Conservation (phyloP, 2,888 invertebrate genomes). For the Neocrepidodera transversa region DNA sequence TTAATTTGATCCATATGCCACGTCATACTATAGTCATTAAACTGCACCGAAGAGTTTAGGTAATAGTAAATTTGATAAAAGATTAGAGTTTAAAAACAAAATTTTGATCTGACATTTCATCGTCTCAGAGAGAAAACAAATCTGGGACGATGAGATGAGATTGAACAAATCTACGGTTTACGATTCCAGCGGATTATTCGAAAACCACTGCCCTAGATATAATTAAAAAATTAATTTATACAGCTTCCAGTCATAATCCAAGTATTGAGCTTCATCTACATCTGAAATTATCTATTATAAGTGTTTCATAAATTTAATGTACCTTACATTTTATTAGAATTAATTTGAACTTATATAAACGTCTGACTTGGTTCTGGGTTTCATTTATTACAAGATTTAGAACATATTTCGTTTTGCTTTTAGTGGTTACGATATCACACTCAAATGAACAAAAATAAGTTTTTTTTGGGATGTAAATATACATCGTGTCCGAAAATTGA, state of each 20-base stretch:
- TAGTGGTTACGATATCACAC: constrained; percentile 52
- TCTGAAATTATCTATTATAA: constrained; percentile 52
- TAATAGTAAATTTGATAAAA: neutral
- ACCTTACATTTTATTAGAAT: constrained; percentile 30
- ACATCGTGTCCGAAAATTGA: too few species aligned
- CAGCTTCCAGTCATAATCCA: constrained; percentile 28
- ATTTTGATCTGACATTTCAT: too few species aligned
- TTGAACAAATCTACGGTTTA: too few species aligned
- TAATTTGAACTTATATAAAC: constrained; percentile 50
- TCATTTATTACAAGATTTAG: constrained; percentile 56
- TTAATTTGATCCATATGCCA: constrained; percentile 11
- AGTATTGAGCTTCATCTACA: constrained; percentile 53
- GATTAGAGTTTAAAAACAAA: neutral
- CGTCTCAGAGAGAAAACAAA: too few species aligned
- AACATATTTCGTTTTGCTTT: constrained; percentile 59
- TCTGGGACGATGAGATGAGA: too few species aligned
- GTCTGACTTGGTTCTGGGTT: constrained; percentile 58
- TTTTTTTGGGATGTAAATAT: too few species aligned
- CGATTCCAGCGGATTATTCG: neutral
- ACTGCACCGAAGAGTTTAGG: neutral
- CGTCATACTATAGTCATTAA: neutral
- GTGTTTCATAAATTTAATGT: constrained; percentile 50
- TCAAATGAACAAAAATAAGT: constrained; percentile 43
- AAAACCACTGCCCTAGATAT: neutral
- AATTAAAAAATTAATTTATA: constrained; percentile 3